phyloP scores from a whole-genome alignment of 2,888 invertebrate species.

The Nasonia oneida region DNA sequence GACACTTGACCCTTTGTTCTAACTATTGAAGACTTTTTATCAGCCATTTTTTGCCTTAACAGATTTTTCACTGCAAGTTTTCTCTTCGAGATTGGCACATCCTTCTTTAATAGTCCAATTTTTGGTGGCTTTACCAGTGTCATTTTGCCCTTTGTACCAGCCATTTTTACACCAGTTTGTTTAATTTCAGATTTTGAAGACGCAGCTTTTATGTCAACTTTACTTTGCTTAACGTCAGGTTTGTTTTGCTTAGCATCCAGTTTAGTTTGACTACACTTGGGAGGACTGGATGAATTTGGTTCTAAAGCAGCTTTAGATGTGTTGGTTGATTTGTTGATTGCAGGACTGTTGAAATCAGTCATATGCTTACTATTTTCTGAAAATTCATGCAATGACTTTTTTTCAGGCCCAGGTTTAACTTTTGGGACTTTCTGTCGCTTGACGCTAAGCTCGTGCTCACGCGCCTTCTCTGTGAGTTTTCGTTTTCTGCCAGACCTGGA shows the following conservation, averaged over 20 bases:
- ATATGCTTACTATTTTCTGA: constrained; percentile 11
- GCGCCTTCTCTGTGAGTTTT: constrained; percentile 76
- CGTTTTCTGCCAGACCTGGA: constrained; percentile 76
- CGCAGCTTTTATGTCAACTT: constrained; percentile 1
- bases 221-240: background rate
- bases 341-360: background rate
- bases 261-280: constrained; percentile 30
- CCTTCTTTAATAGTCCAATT: constrained; percentile 64
- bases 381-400: constrained; percentile 30
- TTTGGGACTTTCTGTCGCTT: constrained; percentile 73
- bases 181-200: constrained; percentile 9
- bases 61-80: constrained; percentile 64
- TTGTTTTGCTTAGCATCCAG: constrained; percentile 21
- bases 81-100: constrained; percentile 61
- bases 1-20: constrained; percentile 50
- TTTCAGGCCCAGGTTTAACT: constrained; percentile 20
- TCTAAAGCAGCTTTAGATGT: constrained; percentile 1
- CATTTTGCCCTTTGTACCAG: constrained; percentile 58
- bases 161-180: background rate
- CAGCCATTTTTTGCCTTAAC: constrained; percentile 62
- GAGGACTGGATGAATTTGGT: constrained; percentile 11
- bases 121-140: constrained; percentile 63
- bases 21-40: constrained; percentile 63
- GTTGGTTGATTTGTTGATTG: background rate
- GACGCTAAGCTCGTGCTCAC: constrained; percentile 69